Base-by-base conservation (phyloP, 1,140 invertebrate genomes). In the Bathynomus jamesi region DNA sequence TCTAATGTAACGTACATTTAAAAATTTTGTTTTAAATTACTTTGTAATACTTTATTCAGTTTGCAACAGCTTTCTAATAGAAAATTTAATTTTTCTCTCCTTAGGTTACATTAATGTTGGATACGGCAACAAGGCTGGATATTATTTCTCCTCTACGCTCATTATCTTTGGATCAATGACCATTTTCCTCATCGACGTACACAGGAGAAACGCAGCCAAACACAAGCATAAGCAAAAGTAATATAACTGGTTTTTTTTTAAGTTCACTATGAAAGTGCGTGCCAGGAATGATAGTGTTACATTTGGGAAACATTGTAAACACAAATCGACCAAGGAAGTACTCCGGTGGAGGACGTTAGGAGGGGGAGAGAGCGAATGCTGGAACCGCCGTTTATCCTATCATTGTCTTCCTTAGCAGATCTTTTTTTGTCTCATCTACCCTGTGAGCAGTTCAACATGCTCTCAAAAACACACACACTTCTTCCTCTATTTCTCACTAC, bases 131-230 rank as follows among this genome's bases (percentile, higher is more conserved):
- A 88, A 91, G 78, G 86, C 87, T 8, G 91, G 91, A 5, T 93
- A 91, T 81, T 92, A 91, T 81, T 90, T 92, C 81, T 91, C 90
- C 79, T 90, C 90, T 3, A 87, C 87, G 1, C 91, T 90, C 78
- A 88, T 90, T 11, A 82, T 92, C 28, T 84, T 91, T 46, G 90
- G 91, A 13, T 89, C 89, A 70, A 83, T 91, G 67, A 87, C 88
- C 0, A 84, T 93, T 46, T 92, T 92, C 81, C 87, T 91, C 75
- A 90, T 92, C 67, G 90, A 92, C 79, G 83, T 92, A 28, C 89
- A 93, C 79, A 85, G 87, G 69, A 84, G 89, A 67, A 89, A 87
- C 74, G 71, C 69, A 8, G 75, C 72, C 17, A 67, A 67, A 28
- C 70, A 77, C 67, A 71, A 66, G 25, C 71, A 76, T 67, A 71